A percentile compares a stretch with the other conserved stretches of the same genome.
Conservation (phyloP, 2,797 vertebrate genomes). For the Naso thynnoides region DNA sequence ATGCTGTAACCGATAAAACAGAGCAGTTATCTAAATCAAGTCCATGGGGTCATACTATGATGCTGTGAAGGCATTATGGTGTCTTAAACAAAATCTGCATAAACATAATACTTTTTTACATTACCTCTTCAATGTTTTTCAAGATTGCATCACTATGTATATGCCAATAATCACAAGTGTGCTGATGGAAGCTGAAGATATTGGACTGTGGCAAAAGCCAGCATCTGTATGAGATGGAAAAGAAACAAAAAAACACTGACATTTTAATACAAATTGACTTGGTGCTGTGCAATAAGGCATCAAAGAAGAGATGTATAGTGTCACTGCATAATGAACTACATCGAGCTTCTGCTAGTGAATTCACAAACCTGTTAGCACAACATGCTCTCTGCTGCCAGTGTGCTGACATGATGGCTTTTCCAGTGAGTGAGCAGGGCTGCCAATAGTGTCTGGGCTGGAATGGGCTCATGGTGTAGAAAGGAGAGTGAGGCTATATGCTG, state of each 20-base stretch:
- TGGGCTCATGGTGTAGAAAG: conserved; percentile 69
- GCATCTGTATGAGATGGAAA: conserved; percentile 56
- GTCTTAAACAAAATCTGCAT: conserved; percentile 35
- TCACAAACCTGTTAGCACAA: conserved; percentile 83
- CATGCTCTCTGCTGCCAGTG: conserved; percentile 80
- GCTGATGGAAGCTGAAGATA: conserved; percentile 66
- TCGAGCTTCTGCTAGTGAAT: conserved; percentile 65
- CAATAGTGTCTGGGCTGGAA: conserved; percentile 82
- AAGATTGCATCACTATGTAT: conserved; percentile 68
- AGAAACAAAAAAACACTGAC: conserved; percentile 45
- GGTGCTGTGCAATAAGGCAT: conserved; percentile 69
- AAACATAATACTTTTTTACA: conserved; percentile 24
- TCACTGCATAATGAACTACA: conserved; percentile 76
- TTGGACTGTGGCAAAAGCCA: conserved; percentile 55
- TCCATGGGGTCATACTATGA: conserved; percentile 9
- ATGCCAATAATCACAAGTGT: conserved; percentile 60
- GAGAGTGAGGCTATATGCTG: conserved; percentile 66
- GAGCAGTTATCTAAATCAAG: conserved; percentile 6
- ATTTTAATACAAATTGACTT: conserved; percentile 70
- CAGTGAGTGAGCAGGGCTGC: conserved; percentile 83
- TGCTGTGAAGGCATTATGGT: background rate
- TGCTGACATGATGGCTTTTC: conserved; percentile 87
- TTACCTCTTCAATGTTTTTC: conserved; percentile 57
- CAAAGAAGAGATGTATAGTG: conserved; percentile 71
- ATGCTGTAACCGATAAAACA: conserved; percentile 25